phyloP scores from a whole-genome alignment of 2,113 vertebrate genomes.

The Astatotilapia flaviijosephi region DNA sequence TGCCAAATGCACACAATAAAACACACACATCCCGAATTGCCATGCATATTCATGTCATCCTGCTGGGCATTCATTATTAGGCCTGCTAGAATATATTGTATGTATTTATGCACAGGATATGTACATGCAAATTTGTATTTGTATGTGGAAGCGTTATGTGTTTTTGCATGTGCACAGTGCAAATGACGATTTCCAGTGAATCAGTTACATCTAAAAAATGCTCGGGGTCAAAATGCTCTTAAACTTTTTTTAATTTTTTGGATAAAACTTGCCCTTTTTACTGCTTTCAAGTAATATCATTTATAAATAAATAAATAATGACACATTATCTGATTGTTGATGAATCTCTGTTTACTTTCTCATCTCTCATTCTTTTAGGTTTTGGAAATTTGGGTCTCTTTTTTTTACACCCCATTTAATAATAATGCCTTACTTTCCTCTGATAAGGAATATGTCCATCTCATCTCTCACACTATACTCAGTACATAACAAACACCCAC shows the following conservation, averaged over 20 bases:
- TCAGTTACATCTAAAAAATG: too few species aligned
- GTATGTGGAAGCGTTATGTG: neutral
- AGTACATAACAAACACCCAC: neutral
- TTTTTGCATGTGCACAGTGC: neutral
- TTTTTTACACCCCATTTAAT: neutral
- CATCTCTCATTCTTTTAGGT: neutral
- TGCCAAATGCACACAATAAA: conserved; percentile 34
- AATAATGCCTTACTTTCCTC: neutral
- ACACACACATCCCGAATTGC: conserved; percentile 29
- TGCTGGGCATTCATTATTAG: conserved; percentile 30
- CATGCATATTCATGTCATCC: conserved; percentile 60
- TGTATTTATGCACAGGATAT: neutral
- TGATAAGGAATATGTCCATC: neutral
- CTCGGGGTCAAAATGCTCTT: too few species aligned
- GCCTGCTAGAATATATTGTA: neutral
- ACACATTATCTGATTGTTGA: neutral
- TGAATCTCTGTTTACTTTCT: neutral
- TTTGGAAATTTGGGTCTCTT: neutral
- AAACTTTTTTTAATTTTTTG: neutral
- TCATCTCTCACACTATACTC: neutral
- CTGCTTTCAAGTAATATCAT: neutral
- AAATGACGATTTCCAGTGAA: neutral
- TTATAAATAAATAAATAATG: neutral
- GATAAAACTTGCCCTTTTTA: neutral
- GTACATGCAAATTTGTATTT: neutral